phyloP scores from a whole-genome alignment of 2,113 vertebrate species.

The Onychorhynchus coronatus region DNA sequence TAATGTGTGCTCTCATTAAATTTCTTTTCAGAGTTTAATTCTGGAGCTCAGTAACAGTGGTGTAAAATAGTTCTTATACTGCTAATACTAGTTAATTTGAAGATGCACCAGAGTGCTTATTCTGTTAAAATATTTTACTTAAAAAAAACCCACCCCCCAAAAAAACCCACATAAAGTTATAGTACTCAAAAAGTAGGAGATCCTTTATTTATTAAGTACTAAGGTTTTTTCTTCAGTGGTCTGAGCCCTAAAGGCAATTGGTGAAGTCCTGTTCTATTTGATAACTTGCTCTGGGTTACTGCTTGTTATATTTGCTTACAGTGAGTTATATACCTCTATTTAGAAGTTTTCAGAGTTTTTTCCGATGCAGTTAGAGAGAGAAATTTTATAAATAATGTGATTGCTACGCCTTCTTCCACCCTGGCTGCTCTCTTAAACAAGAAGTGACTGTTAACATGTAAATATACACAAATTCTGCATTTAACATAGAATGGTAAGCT shows the following conservation, averaged over 20 bases:
- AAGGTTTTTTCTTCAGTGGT: background rate
- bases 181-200: background rate
- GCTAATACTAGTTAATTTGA: background rate
- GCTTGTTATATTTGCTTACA: background rate
- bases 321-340: background rate
- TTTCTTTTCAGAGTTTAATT: background rate
- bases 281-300: background rate
- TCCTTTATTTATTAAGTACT: background rate
- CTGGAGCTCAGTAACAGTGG: background rate
- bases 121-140: background rate
- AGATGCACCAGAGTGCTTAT: background rate
- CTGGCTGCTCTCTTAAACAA: background rate
- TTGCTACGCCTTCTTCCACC: background rate
- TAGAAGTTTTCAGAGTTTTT: background rate
- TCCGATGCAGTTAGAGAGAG: background rate
- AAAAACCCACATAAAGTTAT: background rate
- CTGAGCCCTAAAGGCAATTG: background rate
- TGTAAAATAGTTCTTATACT: background rate
- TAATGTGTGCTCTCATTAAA: background rate
- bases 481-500: background rate
- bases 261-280: background rate
- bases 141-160: accelerated
- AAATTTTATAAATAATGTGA: background rate
- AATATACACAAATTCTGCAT: background rate
- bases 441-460: background rate